Conservation (phyloP, 2,888 invertebrate genomes). For the Epirrhoe tristata region DNA sequence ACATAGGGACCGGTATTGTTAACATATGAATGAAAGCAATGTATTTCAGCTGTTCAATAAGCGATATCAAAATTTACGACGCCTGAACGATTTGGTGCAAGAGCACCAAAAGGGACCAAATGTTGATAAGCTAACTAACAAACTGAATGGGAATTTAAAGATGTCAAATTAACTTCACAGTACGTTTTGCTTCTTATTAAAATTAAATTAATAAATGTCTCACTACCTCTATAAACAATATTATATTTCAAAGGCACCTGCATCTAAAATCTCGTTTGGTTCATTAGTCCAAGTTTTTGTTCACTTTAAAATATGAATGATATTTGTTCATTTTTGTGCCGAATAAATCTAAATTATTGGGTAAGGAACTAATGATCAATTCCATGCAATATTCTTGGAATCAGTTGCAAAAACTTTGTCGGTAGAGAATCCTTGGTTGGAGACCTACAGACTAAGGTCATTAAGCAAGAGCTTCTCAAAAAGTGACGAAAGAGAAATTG, state of each 20-base stretch:
- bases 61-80: no score
- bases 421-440: neutral
- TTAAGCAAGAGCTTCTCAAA: neutral
- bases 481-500: neutral
- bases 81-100: no score
- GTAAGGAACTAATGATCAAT: conserved; percentile 8
- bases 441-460: neutral
- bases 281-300: conserved; percentile 3
- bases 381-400: neutral
- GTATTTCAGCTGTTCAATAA: no score
- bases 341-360: conserved; percentile 8
- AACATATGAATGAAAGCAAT: no score
- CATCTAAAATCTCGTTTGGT: conserved; percentile 7
- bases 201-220: no score
- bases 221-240: neutral
- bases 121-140: no score
- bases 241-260: neutral
- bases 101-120: no score
- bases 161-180: neutral
- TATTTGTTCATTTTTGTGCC: conserved; percentile 3
- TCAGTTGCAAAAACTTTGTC: conserved; percentile 4
- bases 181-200: neutral
- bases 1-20: neutral
- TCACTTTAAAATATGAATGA: neutral
- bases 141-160: no score